These are phyloP conservation scores for Maniola hyperantus DNA, from an alignment of 2,888 invertebrate genomes.

Conservation along the genomic window DNA sequence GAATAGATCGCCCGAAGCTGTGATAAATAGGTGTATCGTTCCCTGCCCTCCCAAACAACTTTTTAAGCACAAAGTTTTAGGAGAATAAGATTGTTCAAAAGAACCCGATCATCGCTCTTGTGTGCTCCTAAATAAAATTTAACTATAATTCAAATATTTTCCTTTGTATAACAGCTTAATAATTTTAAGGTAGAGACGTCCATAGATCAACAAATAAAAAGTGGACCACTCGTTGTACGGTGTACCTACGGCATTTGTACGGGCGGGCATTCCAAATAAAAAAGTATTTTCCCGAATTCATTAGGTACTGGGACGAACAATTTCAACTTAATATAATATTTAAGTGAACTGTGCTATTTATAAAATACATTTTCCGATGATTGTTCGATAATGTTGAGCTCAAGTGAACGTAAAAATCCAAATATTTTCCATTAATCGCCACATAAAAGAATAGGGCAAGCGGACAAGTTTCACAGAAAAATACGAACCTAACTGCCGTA, in stretches of 20 bases:
- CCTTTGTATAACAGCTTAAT: neutral
- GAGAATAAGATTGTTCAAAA: slow-evolving; percentile 19
- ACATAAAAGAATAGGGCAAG: slow-evolving; percentile 4
- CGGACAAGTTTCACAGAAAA: slow-evolving; percentile 10
- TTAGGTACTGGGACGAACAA: neutral
- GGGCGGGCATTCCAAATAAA: neutral
- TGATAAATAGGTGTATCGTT: slow-evolving; percentile 58
- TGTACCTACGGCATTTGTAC: neutral
- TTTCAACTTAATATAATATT: neutral
- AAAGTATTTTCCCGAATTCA: neutral
- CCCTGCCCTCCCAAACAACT: slow-evolving; percentile 42
- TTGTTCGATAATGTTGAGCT: neutral
- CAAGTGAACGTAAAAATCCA: slow-evolving; percentile 7
- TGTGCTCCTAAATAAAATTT: slow-evolving; percentile 5
- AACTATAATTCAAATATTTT: no score
- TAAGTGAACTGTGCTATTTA: neutral
- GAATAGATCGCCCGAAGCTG: slow-evolving; percentile 48
- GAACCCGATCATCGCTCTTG: neutral
- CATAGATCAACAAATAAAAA: neutral
- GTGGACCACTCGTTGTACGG: no score
- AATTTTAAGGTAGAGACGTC: neutral
- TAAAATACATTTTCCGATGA: neutral
- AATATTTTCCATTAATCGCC: slow-evolving; percentile 7
- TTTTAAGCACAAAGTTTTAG: slow-evolving; percentile 32
- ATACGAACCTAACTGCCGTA: slow-evolving; percentile 17